A percentile compares a stretch with the other conserved stretches of the same genome.
Evolutionary conservation across 2,113 vertebrate species (phyloP).

Genomic region (Sorex fumeus): DNA sequence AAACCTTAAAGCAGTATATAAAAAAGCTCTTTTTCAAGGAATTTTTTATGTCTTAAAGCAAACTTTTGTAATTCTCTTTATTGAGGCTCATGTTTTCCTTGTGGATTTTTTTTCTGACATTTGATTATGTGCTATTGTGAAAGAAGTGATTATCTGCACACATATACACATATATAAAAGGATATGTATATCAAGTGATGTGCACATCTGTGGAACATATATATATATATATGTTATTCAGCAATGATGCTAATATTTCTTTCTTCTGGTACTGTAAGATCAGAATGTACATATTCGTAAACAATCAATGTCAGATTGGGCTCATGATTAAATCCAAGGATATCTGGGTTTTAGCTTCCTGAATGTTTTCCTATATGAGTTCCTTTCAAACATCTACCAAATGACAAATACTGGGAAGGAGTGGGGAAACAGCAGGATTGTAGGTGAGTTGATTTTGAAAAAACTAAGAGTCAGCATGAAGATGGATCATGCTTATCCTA

Average conservation of each 20-base stretch:
- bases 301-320: not conserved
- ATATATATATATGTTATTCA: not conserved
- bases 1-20: not conserved
- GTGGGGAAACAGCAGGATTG: not conserved
- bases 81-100: not conserved
- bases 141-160: not conserved
- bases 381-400: slow-evolving; percentile 4
- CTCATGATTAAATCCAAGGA: slow-evolving; percentile 4
- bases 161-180: not conserved
- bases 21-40: slow-evolving; percentile 4
- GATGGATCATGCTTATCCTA: not conserved
- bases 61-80: slow-evolving; percentile 15
- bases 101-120: not conserved
- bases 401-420: not conserved
- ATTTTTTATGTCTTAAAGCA: not conserved
- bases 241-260: not conserved
- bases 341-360: not conserved
- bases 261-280: not conserved
- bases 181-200: not conserved
- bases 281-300: not conserved
- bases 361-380: not conserved
- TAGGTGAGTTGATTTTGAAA: not conserved
- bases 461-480: not conserved
- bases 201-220: not conserved
- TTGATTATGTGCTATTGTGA: not conserved